phyloP scores from a whole-genome alignment of 2,113 vertebrate genomes.

The Manacus vitellinus region DNA sequence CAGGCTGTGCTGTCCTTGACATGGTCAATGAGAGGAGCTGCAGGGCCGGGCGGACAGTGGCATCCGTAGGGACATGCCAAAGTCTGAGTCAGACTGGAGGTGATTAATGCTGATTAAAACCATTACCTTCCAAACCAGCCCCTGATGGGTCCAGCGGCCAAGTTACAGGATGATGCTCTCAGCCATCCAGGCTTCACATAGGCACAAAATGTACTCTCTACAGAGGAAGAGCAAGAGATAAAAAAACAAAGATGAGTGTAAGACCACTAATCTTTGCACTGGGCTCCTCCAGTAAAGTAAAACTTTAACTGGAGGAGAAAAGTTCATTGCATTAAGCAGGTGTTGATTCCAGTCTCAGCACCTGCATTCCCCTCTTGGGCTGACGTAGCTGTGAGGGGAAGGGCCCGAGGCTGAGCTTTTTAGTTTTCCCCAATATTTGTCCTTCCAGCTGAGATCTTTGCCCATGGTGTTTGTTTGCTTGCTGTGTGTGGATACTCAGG shows the following conservation, averaged over 20 bases:
- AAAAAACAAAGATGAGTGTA: background rate
- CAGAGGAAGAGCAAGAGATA: background rate
- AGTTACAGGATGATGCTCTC: background rate
- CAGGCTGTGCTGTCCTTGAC: background rate
- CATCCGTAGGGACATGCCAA: background rate
- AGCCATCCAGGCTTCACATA: background rate
- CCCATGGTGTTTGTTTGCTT: background rate
- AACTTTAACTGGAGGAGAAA: slow-evolving; percentile 61
- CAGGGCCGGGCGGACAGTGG: accelerated
- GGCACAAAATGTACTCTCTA: slow-evolving; percentile 14
- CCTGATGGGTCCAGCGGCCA: background rate
- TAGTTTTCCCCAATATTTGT: slow-evolving; percentile 21
- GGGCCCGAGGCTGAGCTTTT: background rate
- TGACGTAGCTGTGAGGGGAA: background rate
- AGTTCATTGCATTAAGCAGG: slow-evolving; percentile 1
- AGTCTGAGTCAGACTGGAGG: background rate
- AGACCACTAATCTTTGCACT: slow-evolving; percentile 55
- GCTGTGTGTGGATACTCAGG: background rate
- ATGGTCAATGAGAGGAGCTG: background rate
- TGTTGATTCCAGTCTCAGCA: background rate
- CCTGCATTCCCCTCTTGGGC: background rate
- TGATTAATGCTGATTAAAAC: slow-evolving; percentile 18
- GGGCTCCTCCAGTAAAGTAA: slow-evolving; percentile 11
- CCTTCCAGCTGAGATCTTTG: slow-evolving; percentile 28
- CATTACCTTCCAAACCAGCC: background rate